A percentile compares a stretch with the other conserved stretches of the same genome.
Conservation (phyloP, 2,113 vertebrate genomes). For the Oceanodroma tethys region DNA sequence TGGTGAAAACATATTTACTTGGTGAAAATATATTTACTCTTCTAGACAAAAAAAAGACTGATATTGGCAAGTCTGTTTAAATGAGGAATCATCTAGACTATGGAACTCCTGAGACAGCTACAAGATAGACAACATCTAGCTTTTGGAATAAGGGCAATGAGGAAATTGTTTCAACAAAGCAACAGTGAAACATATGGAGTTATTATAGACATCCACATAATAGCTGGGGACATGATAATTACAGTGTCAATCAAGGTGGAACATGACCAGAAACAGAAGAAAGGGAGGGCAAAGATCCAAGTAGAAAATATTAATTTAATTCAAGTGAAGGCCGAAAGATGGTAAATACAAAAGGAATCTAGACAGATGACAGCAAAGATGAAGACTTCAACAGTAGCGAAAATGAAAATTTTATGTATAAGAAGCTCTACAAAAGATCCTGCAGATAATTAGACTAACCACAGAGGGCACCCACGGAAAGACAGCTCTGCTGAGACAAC, state of each 20-base stretch:
- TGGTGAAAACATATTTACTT: neutral
- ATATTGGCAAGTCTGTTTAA: neutral
- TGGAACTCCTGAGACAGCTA: neutral
- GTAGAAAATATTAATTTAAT: neutral
- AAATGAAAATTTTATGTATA: neutral
- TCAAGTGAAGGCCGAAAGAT: neutral
- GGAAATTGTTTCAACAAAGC: conserved; percentile 29
- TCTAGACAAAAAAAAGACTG: neutral
- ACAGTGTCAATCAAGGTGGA: conserved; percentile 3
- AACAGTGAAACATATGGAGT: neutral
- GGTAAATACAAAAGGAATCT: neutral
- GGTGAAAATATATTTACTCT: neutral
- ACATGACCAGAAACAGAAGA: conserved; percentile 14
- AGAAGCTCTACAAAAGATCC: neutral
- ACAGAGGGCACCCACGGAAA: neutral
- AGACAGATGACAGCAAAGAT: neutral
- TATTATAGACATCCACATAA: neutral
- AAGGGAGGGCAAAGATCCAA: conserved; percentile 9
- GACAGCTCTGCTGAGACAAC: neutral
- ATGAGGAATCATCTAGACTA: neutral
- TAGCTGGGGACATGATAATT: neutral
- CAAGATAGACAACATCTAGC: neutral
- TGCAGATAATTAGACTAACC: neutral
- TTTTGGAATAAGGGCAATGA: neutral
- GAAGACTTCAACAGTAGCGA: neutral